Conservation (phyloP, 2,888 invertebrate genomes). For the Agrenia bidenticulata region DNA sequence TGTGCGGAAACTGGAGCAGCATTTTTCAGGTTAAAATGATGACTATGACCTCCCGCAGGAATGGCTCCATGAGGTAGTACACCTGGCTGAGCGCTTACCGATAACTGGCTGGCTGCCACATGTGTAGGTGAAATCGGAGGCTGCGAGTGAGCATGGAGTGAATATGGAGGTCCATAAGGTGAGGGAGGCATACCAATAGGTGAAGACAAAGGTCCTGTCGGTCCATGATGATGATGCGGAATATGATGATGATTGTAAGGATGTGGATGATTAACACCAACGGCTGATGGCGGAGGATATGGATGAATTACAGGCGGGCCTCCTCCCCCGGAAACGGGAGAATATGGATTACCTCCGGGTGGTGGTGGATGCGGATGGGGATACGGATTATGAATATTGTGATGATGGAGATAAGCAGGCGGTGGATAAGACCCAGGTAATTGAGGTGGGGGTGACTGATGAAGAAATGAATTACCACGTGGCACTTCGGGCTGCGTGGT, state of each 20-base stretch:
- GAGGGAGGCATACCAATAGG: conserved; percentile 28
- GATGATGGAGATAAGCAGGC: conserved; percentile 3
- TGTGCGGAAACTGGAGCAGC: background rate
- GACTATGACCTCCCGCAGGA: conserved; percentile 14
- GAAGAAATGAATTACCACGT: conserved; percentile 4
- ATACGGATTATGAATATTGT: conserved; percentile 18
- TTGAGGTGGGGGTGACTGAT: conserved; percentile 12
- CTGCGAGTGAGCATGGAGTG: conserved; percentile 15
- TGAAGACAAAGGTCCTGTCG: conserved; percentile 21
- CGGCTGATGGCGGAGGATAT: conserved; percentile 30
- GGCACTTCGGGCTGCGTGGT: conserved; percentile 8
- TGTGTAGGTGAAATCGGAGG: conserved; percentile 17
- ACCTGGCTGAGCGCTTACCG: conserved; percentile 4
- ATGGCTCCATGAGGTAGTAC: conserved; percentile 14
- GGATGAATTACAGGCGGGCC: conserved; percentile 34
- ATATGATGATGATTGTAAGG: conserved; percentile 29
- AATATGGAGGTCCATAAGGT: conserved; percentile 12
- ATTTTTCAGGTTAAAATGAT: conserved; percentile 29
- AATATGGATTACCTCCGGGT: conserved; percentile 28
- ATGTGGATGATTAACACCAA: conserved; percentile 21
- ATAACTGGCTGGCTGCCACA: background rate
- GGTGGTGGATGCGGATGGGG: conserved; percentile 33
- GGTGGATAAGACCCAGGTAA: conserved; percentile 7
- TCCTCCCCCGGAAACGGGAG: conserved; percentile 18
- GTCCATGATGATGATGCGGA: conserved; percentile 24